Conservation (phyloP, 2,113 vertebrate genomes). For the Anoura caudifer region DNA sequence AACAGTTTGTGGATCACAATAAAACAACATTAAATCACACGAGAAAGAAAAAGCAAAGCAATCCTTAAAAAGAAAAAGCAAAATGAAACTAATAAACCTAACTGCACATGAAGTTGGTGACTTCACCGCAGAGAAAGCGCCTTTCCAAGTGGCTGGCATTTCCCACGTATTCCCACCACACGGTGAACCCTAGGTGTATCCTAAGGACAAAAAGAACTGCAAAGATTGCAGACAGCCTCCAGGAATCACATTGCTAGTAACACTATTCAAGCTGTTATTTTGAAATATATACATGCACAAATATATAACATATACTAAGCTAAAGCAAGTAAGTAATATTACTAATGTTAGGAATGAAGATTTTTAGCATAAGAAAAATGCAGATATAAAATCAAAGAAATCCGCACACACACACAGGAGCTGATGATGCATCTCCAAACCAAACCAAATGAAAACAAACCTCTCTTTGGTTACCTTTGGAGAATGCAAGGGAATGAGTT, state of each 20-base stretch:
- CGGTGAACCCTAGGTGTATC: too few species aligned
- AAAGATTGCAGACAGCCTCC: not conserved
- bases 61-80: not conserved
- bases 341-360: not conserved
- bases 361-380: not conserved
- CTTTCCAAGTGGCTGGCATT: not conserved
- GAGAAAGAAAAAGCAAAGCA: not conserved
- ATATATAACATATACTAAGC: not conserved
- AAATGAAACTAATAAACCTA: not conserved
- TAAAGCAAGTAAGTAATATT: not conserved
- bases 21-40: not conserved
- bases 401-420: not conserved
- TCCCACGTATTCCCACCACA: too few species aligned
- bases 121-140: not conserved
- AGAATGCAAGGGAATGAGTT: not conserved
- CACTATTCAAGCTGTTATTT: not conserved
- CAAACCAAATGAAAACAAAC: not conserved
- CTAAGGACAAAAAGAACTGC: not conserved
- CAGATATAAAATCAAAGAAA: not conserved
- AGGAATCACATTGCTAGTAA: not conserved
- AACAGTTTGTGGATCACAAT: not conserved
- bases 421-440: not conserved
- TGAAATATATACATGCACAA: not conserved
- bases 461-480: not conserved
- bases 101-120: not conserved